Conservation (phyloP, 2,888 invertebrate species). For the Conchocele bisecta region DNA sequence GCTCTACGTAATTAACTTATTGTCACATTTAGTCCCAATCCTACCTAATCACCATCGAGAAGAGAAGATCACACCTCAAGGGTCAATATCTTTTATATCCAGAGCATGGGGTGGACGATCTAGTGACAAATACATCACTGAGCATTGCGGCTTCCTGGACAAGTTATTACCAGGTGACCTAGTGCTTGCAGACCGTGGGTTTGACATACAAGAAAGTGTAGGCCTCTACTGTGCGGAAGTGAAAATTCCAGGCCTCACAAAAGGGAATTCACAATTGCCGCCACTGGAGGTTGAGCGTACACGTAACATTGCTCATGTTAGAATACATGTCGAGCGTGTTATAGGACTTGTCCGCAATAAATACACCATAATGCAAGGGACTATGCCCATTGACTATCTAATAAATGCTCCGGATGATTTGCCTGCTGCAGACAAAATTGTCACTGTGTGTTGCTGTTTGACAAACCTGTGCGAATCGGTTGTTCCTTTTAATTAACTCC, state of each 20-base stretch:
- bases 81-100: no score
- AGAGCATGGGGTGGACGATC: no score
- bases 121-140: no score
- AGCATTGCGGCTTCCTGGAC: no score
- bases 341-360: conserved; percentile 55
- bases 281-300: conserved; percentile 50
- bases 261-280: conserved; percentile 43
- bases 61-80: no score
- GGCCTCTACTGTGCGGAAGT: conserved; percentile 35
- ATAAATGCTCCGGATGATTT: background rate
- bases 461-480: conserved; percentile 28
- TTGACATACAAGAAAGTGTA: conserved; percentile 40
- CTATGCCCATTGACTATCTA: conserved; percentile 40
- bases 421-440: conserved; percentile 29
- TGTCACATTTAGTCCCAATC: no score
- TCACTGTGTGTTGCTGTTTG: conserved; percentile 25
- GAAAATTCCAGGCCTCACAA: conserved; percentile 52
- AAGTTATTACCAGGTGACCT: no score
- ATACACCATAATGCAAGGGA: conserved; percentile 46
- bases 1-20: no score
- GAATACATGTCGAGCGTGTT: conserved; percentile 57
- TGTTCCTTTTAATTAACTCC: conserved; percentile 40
- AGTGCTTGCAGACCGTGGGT: no score
- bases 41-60: no score
- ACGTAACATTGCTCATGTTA: conserved; percentile 43